Evolutionary conservation across 2,797 vertebrate genomes (phyloP), one percentile per base, ranked within the genome.

Genomic region (Characodon lateralis): DNA sequence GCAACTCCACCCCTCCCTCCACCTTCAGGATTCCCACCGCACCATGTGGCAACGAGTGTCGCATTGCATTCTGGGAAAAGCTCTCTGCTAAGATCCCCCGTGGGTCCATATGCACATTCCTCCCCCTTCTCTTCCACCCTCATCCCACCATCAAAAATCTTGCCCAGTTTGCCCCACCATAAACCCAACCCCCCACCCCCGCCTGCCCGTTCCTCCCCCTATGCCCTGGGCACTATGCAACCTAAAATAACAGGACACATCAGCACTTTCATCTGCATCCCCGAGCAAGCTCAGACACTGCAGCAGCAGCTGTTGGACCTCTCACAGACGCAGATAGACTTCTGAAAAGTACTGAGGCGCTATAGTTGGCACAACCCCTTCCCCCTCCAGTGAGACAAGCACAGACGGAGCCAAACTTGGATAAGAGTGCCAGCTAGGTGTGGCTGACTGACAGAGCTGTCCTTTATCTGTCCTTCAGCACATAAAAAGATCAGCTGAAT

Each of bases 231-330:
- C 89, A 90, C 74, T 59, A 24, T 71, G 72, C 78, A 86, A 77
- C 91, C 92, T 82, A 84, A 94, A 94, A 94, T 95, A 95, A 95
- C 91, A 88, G 91, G 89, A 89, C 88, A 83, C 90, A 92, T 95
- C 94, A 94, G 93, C 93, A 91, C 92, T 93, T 94, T 94, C 87
- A 94, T 92, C 90, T 90, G 91, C 83, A 86, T 92, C 94, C 89
- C 80, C 41, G 56, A 92, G 91, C 93, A 91, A 88, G 93, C 90
- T 93, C 87, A 92, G 92, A 93, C 95, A 91, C 86, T 84, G 88
- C 91, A 90, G 89, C 88, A 90, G 94, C 94, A 93, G 95, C 93
- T 94, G 92, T 83, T 90, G 56, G 79, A 83, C 80, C 86, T 85
- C 89, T 93, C 85, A 76, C 76, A 89, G 86, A 72, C 85, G 73